Percentiles rank a stretch among this genome's conserved stretches.
Conservation (phyloP, 2,888 invertebrate genomes). For the Synanthedon tipuliformis region DNA sequence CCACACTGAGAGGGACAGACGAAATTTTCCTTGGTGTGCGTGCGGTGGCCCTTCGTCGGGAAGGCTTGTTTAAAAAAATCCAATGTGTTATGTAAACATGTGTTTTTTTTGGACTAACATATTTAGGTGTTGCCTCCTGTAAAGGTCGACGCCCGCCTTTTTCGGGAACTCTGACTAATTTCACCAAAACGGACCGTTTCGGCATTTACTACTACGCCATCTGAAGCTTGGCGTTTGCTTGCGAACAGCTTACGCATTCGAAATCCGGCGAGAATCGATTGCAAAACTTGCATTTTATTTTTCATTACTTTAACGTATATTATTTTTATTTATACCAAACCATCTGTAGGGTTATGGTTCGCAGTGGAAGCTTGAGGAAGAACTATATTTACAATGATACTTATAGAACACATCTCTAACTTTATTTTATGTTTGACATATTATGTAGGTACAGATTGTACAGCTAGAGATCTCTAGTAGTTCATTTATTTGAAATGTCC, state of each 20-base stretch:
- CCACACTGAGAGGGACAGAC: conserved; percentile 41
- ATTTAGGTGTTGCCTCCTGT: conserved; percentile 53
- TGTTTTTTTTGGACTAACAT: conserved; percentile 53
- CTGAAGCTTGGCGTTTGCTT: conserved; percentile 26
- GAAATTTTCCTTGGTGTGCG: conserved; percentile 56
- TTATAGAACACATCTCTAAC: too few species aligned
- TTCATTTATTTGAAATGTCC: too few species aligned
- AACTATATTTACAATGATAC: too few species aligned
- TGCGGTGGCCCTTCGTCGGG: conserved; percentile 42
- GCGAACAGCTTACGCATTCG: conserved; percentile 17
- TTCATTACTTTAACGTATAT: too few species aligned
- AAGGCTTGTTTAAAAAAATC: conserved; percentile 58
- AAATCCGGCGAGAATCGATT: conserved; percentile 31
- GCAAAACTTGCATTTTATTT: conserved; percentile 7
- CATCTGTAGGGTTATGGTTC: too few species aligned
- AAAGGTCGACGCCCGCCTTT: conserved; percentile 58
- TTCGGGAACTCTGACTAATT: conserved; percentile 69
- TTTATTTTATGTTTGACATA: too few species aligned
- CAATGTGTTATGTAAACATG: conserved; percentile 65
- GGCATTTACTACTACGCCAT: conserved; percentile 19
- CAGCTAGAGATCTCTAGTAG: too few species aligned
- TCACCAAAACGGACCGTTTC: conserved; percentile 44
- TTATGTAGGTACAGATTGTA: too few species aligned
- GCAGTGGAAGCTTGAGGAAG: too few species aligned
- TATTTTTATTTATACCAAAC: too few species aligned